Evolutionary conservation across 1,140 invertebrate genomes (phyloP), one percentile per base, ranked within the genome.

Genomic region (Thrips palmi): DNA sequence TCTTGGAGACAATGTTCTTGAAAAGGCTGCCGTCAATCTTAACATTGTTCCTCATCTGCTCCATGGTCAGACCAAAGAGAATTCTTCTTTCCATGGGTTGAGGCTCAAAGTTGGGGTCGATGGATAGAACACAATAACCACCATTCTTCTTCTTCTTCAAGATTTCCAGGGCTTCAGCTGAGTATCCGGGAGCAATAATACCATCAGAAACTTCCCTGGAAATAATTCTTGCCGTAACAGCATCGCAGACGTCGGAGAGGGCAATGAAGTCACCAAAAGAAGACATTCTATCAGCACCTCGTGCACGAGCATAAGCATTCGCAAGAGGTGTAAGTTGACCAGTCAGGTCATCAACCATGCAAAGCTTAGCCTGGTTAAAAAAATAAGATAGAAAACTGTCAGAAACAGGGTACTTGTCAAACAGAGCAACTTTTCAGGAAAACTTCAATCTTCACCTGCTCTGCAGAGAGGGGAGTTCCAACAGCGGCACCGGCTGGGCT

Each of bases 241-340:
- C 70, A 61, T 98, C 94, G 57, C 93, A 98, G 2, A 60, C 51
- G 52, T 96, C 89, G 0, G 91, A 97, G 0, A 98, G 54, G 8
- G 91, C 88, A 25, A 97, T 71, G 57, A 98, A 97, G 60, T 98
- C 94, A 1, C 94, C 93, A 60, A 97, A 98, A 8, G 92, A 97
- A 4, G 89, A 96, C 94, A 98, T 97, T 37, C 94, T 70, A 58
- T 98, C 94, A 12, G 93, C 92, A 23, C 93, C 91, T 58, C 94
- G 68, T 1, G 93, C 94, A 42, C 92, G 63, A 0, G 91, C 92
- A 63, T 97, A 97, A 1, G 94, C 94, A 8, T 68, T 71, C 1
- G 93, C 89, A n/a, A 97, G 47, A 0, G 88, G 89, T 4, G 84
- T 78, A 31, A 96, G 58, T 34, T 70, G 59, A 17, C 72, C 59